Conservation (phyloP, 2,888 invertebrate genomes). For the Tridacna gigas region DNA sequence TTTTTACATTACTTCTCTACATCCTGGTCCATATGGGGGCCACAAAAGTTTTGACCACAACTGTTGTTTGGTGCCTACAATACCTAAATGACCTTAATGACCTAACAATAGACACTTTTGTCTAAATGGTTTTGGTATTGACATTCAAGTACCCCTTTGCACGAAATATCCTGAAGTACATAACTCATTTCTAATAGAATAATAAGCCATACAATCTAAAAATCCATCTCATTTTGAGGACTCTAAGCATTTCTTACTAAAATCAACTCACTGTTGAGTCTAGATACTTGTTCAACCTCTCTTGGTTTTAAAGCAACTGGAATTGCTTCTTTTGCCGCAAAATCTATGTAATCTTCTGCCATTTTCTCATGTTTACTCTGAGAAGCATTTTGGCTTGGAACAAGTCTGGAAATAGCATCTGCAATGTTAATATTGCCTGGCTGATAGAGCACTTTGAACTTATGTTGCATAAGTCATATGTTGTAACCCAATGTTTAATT, state of each 20-base stretch:
- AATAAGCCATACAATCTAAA: background rate
- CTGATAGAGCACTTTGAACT: slow-evolving; percentile 45
- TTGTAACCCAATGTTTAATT: slow-evolving; percentile 68
- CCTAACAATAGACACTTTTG: background rate
- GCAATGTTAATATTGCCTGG: slow-evolving; percentile 50
- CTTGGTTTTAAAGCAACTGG: slow-evolving; percentile 32
- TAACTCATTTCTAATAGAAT: slow-evolving; percentile 38
- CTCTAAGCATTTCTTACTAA: slow-evolving; percentile 15
- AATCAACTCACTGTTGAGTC: slow-evolving; percentile 32
- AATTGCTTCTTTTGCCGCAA: slow-evolving; percentile 34
- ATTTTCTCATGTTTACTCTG: background rate
- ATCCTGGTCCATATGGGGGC: slow-evolving; percentile 37
- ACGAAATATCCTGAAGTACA: slow-evolving; percentile 24
- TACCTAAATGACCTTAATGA: slow-evolving; percentile 34
- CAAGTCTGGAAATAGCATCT: slow-evolving; percentile 44
- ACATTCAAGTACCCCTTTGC: slow-evolving; percentile 20
- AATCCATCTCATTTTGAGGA: slow-evolving; percentile 24
- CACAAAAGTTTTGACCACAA: slow-evolving; percentile 23
- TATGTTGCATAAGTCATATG: slow-evolving; percentile 64
- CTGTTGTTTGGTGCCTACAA: slow-evolving; percentile 12
- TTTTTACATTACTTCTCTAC: slow-evolving; percentile 50
- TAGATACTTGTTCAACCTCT: slow-evolving; percentile 46
- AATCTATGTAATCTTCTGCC: slow-evolving; percentile 33
- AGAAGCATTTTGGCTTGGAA: background rate
- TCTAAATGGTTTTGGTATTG: slow-evolving; percentile 1